phyloP scores from a whole-genome alignment of 2,113 vertebrate species.

The Oncorhynchus masou region DNA sequence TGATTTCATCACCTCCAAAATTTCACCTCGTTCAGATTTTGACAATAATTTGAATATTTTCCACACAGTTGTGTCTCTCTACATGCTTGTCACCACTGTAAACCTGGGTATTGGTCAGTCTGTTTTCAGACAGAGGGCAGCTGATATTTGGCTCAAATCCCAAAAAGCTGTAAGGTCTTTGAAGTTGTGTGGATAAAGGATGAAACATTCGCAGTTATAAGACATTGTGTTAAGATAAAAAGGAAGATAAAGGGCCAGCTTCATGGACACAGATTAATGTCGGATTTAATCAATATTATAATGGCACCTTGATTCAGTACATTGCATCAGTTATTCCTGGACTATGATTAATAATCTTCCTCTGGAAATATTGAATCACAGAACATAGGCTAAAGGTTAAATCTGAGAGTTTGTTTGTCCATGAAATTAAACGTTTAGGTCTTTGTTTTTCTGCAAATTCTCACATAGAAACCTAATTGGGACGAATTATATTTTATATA shows the following conservation, averaged over 20 bases:
- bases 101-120: constrained; percentile 2
- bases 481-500: too few species aligned
- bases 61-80: too few species aligned
- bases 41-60: too few species aligned
- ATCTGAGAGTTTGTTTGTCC: too few species aligned
- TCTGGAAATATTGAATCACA: too few species aligned
- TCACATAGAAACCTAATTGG: too few species aligned
- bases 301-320: neutral
- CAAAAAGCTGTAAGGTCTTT: neutral
- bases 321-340: neutral
- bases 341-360: too few species aligned
- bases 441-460: too few species aligned
- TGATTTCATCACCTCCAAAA: too few species aligned
- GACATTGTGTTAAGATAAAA: neutral
- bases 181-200: neutral
- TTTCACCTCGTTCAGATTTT: too few species aligned
- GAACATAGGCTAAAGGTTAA: too few species aligned
- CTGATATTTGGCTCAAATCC: neutral
- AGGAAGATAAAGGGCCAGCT: neutral
- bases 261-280: neutral
- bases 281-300: neutral
- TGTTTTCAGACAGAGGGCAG: neutral
- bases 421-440: too few species aligned
- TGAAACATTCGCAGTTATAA: neutral
- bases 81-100: constrained; percentile 1